Evolutionary conservation across 2,888 invertebrate genomes (phyloP).

Genomic region (Parasteatoda lunata): DNA sequence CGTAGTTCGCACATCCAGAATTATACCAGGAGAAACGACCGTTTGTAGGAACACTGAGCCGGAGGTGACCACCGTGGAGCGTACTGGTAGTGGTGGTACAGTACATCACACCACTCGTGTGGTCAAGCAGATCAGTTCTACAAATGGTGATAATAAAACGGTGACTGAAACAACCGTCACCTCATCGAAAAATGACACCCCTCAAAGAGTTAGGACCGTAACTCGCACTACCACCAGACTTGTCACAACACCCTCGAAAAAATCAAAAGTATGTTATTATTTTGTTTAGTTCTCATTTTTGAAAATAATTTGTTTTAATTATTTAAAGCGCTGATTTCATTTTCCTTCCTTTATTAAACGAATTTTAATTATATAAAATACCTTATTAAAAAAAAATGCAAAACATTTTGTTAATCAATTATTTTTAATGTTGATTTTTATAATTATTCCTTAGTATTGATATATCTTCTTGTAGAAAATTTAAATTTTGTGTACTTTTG

Average conservation of each 20-base stretch:
- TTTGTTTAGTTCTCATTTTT: background rate
- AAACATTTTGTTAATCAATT: no score
- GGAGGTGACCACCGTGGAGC: background rate
- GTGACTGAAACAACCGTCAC: conserved; percentile 61
- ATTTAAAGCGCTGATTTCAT: no score
- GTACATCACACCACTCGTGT: conserved; percentile 45
- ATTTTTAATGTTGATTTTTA: no score
- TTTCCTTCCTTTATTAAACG: no score
- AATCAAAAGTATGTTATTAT: conserved; percentile 29
- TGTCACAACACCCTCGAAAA: conserved; percentile 21
- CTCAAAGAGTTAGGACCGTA: conserved; percentile 54
- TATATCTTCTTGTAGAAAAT: no score
- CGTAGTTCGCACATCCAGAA: background rate
- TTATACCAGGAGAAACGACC: background rate
- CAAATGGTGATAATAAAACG: conserved; percentile 45
- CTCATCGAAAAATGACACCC: conserved; percentile 38
- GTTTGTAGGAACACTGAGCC: background rate
- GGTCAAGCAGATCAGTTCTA: conserved; percentile 47
- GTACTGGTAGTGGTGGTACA: conserved; percentile 12
- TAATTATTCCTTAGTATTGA: no score
- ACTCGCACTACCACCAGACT: conserved; percentile 51
- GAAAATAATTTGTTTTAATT: no score
- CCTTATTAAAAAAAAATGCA: no score
- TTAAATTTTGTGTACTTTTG: no score
- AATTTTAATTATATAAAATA: no score